Conservation (phyloP, 2,113 vertebrate genomes). For the Holacanthus passer region DNA sequence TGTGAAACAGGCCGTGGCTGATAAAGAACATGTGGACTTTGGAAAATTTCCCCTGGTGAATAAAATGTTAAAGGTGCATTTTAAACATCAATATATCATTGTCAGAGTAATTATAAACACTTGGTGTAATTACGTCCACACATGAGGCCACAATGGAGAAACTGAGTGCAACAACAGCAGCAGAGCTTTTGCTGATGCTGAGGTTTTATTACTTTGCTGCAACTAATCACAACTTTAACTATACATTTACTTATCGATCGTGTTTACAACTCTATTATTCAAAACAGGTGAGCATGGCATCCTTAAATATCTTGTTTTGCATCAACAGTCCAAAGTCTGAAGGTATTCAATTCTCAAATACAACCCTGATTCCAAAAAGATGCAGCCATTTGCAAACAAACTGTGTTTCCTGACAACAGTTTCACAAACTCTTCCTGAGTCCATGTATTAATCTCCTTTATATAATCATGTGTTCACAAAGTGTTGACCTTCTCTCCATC, state of each 20-base stretch:
- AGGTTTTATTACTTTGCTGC: no score
- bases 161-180: background rate
- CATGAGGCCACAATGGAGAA: slow-evolving; percentile 13
- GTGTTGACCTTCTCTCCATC: no score
- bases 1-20: slow-evolving; percentile 46
- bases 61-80: slow-evolving; percentile 31
- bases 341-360: background rate
- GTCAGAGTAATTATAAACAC: slow-evolving; percentile 48
- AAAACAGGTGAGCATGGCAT: no score
- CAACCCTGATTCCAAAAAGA: no score
- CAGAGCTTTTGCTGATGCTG: background rate
- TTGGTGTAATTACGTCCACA: slow-evolving; percentile 36
- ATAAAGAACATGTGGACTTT: slow-evolving; percentile 32
- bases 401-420: no score
- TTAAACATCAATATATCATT: slow-evolving; percentile 48
- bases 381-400: no score
- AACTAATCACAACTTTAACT: no score
- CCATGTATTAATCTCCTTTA: no score
- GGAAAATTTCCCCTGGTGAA: slow-evolving; percentile 30
- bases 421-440: no score
- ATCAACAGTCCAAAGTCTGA: background rate
- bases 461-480: no score
- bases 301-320: background rate
- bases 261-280: no score
- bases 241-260: no score